These are phyloP conservation scores for Parauchenoglanis punctatus DNA, from an alignment of 2,797 vertebrate genomes.

Conservation along the genomic window DNA sequence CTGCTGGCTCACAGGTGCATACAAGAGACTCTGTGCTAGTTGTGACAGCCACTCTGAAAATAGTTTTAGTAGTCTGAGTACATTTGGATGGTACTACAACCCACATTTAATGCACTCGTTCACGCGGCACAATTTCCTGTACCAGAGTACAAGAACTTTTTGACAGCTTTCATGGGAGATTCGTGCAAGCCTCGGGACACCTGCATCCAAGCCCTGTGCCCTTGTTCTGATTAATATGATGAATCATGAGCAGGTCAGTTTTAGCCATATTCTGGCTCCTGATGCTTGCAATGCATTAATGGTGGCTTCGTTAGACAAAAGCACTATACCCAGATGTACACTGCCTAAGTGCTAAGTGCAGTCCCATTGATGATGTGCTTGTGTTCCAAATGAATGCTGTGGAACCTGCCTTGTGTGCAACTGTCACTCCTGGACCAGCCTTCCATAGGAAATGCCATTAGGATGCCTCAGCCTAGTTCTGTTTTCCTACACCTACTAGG, in stretches of 20 bases:
- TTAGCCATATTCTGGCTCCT: background rate
- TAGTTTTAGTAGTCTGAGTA: background rate
- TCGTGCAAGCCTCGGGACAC: background rate
- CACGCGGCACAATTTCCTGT: background rate
- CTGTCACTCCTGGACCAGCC: background rate
- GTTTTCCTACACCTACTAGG: background rate
- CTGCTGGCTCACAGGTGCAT: background rate
- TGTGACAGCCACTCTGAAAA: background rate
- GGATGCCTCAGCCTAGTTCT: background rate
- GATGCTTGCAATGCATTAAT: background rate
- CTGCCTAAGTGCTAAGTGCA: background rate
- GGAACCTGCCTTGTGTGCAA: background rate
- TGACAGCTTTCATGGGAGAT: background rate
- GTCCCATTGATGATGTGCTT: background rate
- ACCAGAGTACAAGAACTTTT: background rate
- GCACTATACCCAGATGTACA: background rate
- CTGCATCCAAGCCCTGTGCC: background rate
- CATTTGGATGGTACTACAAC: background rate
- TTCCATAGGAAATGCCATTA: background rate
- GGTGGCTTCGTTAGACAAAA: background rate
- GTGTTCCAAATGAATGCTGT: background rate
- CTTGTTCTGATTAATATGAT: constrained; percentile 5
- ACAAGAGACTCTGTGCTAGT: background rate
- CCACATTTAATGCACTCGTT: background rate
- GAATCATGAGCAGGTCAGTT: background rate